A percentile compares a stretch with the other conserved stretches of the same genome.
These are phyloP conservation scores for Ceratitis capitata DNA, from an alignment of 1,140 invertebrate genomes.

Conservation along the genomic window DNA sequence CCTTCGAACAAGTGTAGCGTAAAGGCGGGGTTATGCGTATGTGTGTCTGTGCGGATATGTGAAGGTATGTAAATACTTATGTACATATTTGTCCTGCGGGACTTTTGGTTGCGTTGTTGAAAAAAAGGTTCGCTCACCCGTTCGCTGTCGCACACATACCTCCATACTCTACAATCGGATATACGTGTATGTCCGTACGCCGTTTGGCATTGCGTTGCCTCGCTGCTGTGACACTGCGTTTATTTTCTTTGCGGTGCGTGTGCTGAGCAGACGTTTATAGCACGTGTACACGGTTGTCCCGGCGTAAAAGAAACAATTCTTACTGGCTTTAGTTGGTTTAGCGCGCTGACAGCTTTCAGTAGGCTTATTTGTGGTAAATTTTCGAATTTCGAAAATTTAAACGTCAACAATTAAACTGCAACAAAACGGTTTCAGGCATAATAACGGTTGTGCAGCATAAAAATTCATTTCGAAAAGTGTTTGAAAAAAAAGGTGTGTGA, in stretches of 20 bases:
- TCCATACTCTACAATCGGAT: not conserved
- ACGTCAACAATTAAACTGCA: not conserved
- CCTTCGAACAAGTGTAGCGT: conserved; percentile 31
- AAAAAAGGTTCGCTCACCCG: conserved; percentile 31
- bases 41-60: not conserved
- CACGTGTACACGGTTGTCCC: not conserved
- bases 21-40: not conserved
- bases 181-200: not conserved
- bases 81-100: conserved; percentile 14
- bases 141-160: not conserved
- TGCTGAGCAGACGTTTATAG: not conserved
- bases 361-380: not conserved
- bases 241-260: conserved; percentile 31
- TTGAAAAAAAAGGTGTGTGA: conserved; percentile 6
- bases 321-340: not conserved
- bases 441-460: conserved; percentile 1
- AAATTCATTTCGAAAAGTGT: not conserved
- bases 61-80: not conserved
- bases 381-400: conserved; percentile 30
- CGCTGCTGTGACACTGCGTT: not conserved
- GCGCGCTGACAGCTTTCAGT: not conserved
- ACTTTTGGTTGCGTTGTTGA: not conserved
- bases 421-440: conserved; percentile 21
- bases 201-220: not conserved
- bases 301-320: not conserved